Evolutionary conservation across 1,140 invertebrate genomes (phyloP).

Genomic region (Diorhabda carinulata): DNA sequence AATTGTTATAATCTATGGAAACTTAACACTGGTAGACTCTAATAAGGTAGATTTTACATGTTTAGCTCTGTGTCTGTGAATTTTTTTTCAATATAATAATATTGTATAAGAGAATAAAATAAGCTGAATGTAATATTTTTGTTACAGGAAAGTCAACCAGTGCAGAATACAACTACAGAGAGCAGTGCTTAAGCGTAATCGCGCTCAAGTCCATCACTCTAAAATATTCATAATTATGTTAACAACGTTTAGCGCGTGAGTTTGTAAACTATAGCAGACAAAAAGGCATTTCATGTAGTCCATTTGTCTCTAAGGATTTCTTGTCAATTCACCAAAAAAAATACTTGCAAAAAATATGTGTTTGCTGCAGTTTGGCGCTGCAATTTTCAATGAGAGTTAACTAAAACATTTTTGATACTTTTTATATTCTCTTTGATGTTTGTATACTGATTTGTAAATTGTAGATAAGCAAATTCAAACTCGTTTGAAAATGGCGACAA

Average conservation of each 20-base stretch:
- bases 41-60: too few relatives aligned
- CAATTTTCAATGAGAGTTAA: conserved; percentile 24
- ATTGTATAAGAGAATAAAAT: too few relatives aligned
- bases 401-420: conserved; percentile 44
- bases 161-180: conserved; percentile 55
- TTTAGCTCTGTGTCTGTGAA: too few relatives aligned
- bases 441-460: conserved; percentile 37
- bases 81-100: too few relatives aligned
- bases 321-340: conserved; percentile 26
- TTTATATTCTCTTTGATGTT: conserved; percentile 42
- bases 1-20: too few relatives aligned
- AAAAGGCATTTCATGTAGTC: conserved; percentile 46
- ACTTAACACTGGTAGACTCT: too few relatives aligned
- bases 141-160: conserved; percentile 54
- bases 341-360: background rate
- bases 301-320: conserved; percentile 8
- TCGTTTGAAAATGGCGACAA: conserved; percentile 34
- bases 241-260: conserved; percentile 47
- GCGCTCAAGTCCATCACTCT: conserved; percentile 38
- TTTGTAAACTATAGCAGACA: conserved; percentile 45
- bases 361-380: conserved; percentile 20
- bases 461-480: conserved; percentile 28
- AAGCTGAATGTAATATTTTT: conserved; percentile 7
- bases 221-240: conserved; percentile 40
- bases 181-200: conserved; percentile 53